Evolutionary conservation across 2,113 vertebrate genomes (phyloP).

Genomic region (Pseudorectes ferrugineus): DNA sequence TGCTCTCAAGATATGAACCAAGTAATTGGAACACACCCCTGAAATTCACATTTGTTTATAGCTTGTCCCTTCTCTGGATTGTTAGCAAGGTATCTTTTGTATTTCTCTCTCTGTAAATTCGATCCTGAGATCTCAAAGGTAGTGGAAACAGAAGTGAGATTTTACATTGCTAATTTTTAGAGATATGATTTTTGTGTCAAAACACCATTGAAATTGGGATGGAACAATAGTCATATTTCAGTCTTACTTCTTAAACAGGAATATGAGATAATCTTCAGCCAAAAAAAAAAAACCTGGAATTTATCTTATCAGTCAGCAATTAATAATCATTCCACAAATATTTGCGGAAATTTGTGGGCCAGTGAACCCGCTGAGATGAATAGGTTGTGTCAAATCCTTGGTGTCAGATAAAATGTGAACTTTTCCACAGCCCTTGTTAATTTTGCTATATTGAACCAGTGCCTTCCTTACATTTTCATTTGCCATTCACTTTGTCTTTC

Average conservation of each 20-base stretch:
- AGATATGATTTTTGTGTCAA: neutral
- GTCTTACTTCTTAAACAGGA: neutral
- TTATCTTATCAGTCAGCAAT: neutral
- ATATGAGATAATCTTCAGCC: neutral
- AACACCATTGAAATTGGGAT: neutral
- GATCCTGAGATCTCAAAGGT: neutral
- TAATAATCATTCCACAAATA: neutral
- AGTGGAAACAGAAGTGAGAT: neutral
- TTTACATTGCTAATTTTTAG: neutral
- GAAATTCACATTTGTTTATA: neutral
- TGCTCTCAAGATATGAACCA: neutral
- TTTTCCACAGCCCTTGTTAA: no score
- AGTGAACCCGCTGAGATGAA: no score
- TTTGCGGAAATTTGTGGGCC: neutral
- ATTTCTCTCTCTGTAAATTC: neutral
- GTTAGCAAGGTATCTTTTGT: neutral
- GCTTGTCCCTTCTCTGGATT: neutral
- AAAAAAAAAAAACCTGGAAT: neutral
- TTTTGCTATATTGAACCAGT: no score
- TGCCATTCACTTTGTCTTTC: no score
- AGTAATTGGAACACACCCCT: neutral
- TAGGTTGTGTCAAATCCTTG: no score
- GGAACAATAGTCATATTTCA: neutral
- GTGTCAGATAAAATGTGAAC: no score
- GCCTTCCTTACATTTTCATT: no score